Evolutionary conservation across 2,797 vertebrate species (phyloP).

Genomic region (Rhynchotus rufescens): DNA sequence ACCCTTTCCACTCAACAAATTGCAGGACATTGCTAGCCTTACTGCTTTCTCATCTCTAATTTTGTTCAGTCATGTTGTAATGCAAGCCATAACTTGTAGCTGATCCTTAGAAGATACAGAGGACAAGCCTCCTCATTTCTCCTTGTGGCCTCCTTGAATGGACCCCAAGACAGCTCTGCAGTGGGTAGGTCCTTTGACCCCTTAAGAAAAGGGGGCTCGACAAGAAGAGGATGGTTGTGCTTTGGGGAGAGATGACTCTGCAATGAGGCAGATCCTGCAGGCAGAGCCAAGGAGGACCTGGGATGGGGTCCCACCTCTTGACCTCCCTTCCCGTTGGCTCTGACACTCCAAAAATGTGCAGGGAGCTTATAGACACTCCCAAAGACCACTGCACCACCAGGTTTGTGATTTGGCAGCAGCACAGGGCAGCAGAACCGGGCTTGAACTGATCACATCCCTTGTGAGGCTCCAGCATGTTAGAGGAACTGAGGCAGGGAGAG

Average conservation of each 20-base stretch:
- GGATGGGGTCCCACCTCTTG: no score
- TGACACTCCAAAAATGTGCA: no score
- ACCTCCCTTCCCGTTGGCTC: no score
- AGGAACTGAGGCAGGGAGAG: no score
- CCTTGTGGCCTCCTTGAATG: neutral
- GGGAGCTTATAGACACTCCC: no score
- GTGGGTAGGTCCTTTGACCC: fast-evolving
- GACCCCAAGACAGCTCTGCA: no score
- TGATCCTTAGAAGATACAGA: neutral
- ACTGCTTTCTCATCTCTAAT: neutral
- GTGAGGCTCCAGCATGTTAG: no score
- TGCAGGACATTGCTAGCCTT: neutral
- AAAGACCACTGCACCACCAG: no score
- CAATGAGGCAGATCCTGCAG: neutral
- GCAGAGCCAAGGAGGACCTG: no score
- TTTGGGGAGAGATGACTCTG: neutral
- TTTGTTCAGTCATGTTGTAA: neutral
- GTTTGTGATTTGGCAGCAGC: no score
- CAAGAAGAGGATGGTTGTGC: neutral
- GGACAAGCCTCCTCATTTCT: neutral
- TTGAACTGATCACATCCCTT: no score
- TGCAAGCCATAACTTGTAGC: neutral
- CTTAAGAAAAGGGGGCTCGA: neutral
- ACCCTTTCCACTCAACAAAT: neutral
- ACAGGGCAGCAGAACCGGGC: no score